phyloP scores from a whole-genome alignment of 35 echinoderm and acorn worm species.

The Hemicentrotus pulcherrimus region DNA sequence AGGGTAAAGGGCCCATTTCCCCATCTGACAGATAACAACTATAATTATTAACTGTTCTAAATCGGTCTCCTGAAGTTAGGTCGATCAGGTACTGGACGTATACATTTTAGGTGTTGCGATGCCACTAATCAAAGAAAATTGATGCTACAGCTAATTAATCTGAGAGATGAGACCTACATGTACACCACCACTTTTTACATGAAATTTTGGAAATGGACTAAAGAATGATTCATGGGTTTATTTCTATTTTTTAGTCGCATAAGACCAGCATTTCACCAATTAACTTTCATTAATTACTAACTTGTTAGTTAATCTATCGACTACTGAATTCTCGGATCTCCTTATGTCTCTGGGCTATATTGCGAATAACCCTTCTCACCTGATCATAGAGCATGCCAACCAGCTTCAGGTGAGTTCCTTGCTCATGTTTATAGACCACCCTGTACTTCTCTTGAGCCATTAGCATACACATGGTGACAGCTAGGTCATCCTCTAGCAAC shows the following conservation, averaged over 20 bases:
- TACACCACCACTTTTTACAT: no score
- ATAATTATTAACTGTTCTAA: background rate
- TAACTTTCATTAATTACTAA: no score
- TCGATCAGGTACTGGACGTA: background rate
- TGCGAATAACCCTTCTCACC: slow-evolving; percentile 51
- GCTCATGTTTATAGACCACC: slow-evolving; percentile 82
- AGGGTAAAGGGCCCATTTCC: background rate
- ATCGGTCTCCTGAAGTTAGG: background rate
- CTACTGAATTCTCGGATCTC: no score
- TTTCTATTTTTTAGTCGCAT: no score
- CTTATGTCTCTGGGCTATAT: no score
- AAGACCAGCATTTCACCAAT: no score
- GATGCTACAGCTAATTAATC: no score
- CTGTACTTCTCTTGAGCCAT: slow-evolving; percentile 93
- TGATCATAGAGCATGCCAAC: slow-evolving; percentile 96
- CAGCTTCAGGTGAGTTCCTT: slow-evolving; percentile 91
- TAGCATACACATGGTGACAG: slow-evolving; percentile 85
- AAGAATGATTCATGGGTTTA: no score
- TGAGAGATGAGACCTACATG: no score
- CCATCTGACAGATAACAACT: background rate
- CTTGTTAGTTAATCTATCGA: no score
- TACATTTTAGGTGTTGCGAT: background rate
- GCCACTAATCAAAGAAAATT: background rate
- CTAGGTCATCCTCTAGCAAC: slow-evolving; percentile 82
- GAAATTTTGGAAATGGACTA: no score